Percentiles rank a stretch among this genome's conserved stretches.
Conservation (phyloP, 2,113 vertebrate species). For the Xiphophorus maculatus region DNA sequence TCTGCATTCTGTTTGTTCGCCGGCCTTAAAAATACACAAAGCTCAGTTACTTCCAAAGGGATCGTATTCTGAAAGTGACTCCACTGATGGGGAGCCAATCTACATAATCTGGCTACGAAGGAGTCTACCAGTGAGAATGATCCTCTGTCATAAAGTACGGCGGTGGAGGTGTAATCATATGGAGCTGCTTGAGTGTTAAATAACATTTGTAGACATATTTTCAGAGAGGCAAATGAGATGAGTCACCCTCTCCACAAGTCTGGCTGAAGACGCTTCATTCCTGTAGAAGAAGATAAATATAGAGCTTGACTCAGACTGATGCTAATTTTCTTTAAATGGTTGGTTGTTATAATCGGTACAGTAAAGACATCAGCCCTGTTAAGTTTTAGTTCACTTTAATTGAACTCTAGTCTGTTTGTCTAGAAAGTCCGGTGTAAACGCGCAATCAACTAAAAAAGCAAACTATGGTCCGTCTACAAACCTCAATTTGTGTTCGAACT, state of each 20-base stretch:
- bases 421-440: no score
- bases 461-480: no score
- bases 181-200: background rate
- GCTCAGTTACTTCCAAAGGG: background rate
- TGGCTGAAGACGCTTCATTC: background rate
- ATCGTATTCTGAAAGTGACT: background rate
- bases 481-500: no score
- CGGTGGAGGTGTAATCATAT: background rate
- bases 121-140: no score
- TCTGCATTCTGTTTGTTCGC: background rate
- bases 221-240: background rate
- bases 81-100: background rate
- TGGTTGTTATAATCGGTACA: no score
- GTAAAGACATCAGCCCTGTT: no score
- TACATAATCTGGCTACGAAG: background rate
- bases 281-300: background rate
- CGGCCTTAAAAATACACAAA: background rate
- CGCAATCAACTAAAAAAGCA: no score
- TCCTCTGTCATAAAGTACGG: background rate
- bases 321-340: no score
- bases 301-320: no score
- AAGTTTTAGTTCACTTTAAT: no score
- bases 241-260: background rate
- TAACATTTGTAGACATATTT: slow-evolving; percentile 1
- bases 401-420: no score